Evolutionary conservation across 2,113 vertebrate species (phyloP), one percentile per base, ranked within the genome.

Genomic region (Apteryx mantelli): DNA sequence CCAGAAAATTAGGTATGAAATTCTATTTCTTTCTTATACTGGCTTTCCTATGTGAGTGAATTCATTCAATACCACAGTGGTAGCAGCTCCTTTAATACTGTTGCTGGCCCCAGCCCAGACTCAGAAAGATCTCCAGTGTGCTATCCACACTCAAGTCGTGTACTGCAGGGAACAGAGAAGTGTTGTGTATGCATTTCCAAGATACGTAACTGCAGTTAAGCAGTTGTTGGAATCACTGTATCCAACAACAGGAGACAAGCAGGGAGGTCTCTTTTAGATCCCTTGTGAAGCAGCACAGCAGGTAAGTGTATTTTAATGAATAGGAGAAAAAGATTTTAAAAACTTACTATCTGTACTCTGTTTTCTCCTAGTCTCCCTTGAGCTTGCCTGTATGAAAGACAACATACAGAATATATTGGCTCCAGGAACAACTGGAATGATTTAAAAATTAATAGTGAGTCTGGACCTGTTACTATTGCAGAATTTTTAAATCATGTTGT

Each of bases 201-300:
- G 48, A 42, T 46, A 14, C 4, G 3, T 58, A 55, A 32, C 20
- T 34, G 76, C 34, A 42, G 20, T 63, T 88, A 56, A 71, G 11
- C 38, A 68, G 40, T 77, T 26, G 22, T 61, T 34, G 24, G 32
- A 34, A 25, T 21, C 7, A 20, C n/a, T 77, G 3, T 44, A 56
- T 56, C n/a, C 16, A 38, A 32, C 12, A 66, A 28, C 16, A 75
- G 42, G 30, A 81, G 53, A 38, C 30, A 65, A 71, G 17, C 34
- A 71, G 24, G 26, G 19, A 58, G 32, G 44, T 44, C 25, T 80
- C 64, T 81, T n/a, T 26, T 32, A 68, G 34, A 21, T 66, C 6
- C 8, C 12, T 64, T 52, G 2, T 0, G 1, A 46, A 58, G 48
- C 55, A 60, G 5, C 2, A 3, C 34, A 48, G 11, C 4, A 42